phyloP scores from a whole-genome alignment of 2,113 vertebrate genomes.

The Hystrix cristata region DNA sequence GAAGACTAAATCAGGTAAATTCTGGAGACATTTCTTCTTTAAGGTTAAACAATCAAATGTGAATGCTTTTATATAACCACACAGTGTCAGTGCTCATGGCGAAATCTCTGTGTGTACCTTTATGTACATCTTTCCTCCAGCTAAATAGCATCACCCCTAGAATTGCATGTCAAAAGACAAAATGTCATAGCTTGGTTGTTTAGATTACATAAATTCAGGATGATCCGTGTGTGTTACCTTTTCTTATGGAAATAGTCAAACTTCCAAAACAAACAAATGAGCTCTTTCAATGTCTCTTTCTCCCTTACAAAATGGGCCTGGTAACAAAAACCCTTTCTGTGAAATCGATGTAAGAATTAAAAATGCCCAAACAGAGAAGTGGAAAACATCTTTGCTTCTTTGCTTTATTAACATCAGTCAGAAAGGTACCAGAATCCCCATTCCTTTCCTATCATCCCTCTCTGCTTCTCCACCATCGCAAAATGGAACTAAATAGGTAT shows the following conservation, averaged over 20 bases:
- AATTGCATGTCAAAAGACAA: fast-evolving
- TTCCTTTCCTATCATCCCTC: background rate
- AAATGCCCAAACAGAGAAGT: fast-evolving
- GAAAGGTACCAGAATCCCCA: fast-evolving
- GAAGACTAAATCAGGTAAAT: background rate
- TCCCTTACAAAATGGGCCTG: background rate
- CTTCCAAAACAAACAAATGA: background rate
- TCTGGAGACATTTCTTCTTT: background rate
- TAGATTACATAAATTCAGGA: background rate
- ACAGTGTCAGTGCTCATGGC: fast-evolving
- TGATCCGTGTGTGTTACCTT: background rate
- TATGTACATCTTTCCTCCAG: too few relatives aligned
- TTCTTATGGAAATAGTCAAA: background rate
- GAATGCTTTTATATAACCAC: fast-evolving
- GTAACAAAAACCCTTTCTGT: background rate
- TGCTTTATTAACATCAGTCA: fast-evolving
- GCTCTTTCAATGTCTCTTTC: background rate
- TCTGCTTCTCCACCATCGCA: fast-evolving
- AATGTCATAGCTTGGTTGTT: fast-evolving
- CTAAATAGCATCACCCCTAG: fast-evolving
- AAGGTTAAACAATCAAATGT: fast-evolving
- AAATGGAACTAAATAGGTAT: fast-evolving
- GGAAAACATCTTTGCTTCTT: background rate
- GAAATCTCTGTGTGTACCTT: background rate
- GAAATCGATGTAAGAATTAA: background rate